phyloP scores from a whole-genome alignment of 2,888 invertebrate species.

The Candidula unifasciata region DNA sequence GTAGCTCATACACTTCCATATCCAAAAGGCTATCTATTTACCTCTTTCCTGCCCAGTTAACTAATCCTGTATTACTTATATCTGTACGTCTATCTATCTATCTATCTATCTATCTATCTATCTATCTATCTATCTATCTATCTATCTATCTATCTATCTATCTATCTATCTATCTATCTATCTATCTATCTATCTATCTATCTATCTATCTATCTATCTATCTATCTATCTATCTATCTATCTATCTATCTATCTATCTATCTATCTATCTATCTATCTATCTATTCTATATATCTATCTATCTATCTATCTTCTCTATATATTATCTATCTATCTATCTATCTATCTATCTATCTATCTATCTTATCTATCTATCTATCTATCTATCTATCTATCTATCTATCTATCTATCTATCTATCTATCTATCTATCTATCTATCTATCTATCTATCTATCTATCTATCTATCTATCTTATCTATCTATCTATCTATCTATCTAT shows the following conservation, averaged over 20 bases:
- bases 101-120: background rate
- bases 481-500: no score
- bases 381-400: background rate
- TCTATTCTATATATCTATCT: background rate
- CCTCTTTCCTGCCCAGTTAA: background rate
- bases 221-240: background rate
- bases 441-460: no score
- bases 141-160: background rate
- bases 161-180: background rate
- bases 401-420: background rate
- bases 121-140: background rate
- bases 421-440: no score
- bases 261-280: background rate
- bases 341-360: background rate
- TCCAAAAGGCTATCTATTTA: background rate
- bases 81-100: background rate
- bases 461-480: no score
- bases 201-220: no score
- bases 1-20: no score
- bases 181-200: background rate
- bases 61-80: background rate
- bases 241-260: background rate
- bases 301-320: background rate
- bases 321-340: background rate
- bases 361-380: background rate